A percentile compares a stretch with the other conserved stretches of the same genome.
phyloP scores from a whole-genome alignment of 1,140 invertebrate species.

The Listronotus bonariensis region DNA sequence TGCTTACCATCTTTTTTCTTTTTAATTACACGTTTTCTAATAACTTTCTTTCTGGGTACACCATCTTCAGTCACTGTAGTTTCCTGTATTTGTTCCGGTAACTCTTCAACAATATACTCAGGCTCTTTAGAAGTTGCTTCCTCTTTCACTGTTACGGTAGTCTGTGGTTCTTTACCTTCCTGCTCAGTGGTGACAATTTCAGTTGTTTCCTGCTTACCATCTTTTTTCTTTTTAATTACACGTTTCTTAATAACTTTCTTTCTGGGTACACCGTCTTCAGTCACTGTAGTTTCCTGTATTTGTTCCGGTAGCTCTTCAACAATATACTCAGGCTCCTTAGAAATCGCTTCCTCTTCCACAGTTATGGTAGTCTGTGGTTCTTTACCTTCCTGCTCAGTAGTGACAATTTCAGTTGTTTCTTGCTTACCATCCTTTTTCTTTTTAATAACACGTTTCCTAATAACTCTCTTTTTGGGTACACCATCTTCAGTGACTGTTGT shows the following conservation, averaged over 20 bases:
- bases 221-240: too few relatives aligned
- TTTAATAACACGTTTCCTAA: constrained; percentile 32
- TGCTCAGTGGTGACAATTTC: constrained; percentile 51
- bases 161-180: constrained; percentile 53
- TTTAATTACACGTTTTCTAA: neutral
- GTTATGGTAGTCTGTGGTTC: constrained; percentile 42
- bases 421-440: constrained; percentile 37
- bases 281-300: too few relatives aligned
- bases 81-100: constrained; percentile 36
- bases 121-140: constrained; percentile 54
- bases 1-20: constrained; percentile 42
- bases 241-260: too few relatives aligned
- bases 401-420: constrained; percentile 46
- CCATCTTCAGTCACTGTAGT: too few relatives aligned
- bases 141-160: constrained; percentile 49
- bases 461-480: too few relatives aligned
- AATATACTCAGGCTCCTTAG: constrained; percentile 52
- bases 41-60: too few relatives aligned
- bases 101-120: constrained; percentile 40
- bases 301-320: constrained; percentile 37
- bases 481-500: too few relatives aligned
- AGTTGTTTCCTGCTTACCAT: constrained; percentile 48
- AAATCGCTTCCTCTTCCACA: neutral
- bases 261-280: too few relatives aligned
- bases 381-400: constrained; percentile 53